Base-by-base conservation (phyloP, 2,888 invertebrate genomes). In the Chouioia cunea region DNA sequence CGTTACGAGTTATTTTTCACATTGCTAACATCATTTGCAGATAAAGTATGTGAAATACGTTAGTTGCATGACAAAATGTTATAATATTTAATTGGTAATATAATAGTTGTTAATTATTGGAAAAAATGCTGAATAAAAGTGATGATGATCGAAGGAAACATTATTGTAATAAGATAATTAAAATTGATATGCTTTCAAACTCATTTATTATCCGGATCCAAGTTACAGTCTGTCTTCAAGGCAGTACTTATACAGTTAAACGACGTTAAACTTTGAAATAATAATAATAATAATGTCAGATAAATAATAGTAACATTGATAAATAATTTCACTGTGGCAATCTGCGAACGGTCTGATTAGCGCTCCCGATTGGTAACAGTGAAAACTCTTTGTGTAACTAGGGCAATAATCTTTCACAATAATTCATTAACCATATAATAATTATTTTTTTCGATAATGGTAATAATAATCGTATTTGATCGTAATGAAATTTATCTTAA, bases 141-240 rank as follows among this genome's bases (percentile, higher is more conserved):
- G 36, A 3, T 36, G 10, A 36, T 10, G 36, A 36, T 27, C n/a
- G 6, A 27, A 27, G 27, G 2, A 36, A 12, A 6, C 1, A 36
- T 36, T 3, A 12, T 36, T 10, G 1, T 36, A 36, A 36, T 36
- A 36, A 10, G 36, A 8, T 1, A 36, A 8, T 36, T 10, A 36
- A 6, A 36, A 36, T 36, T 36, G 36, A 36, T 36, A 36, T 67
- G 64, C 57, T 76, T 78, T 77, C 74, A 76, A 77, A 76, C 76
- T 75, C 79, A 78, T 81, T 81, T 81, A 81, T 81, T 81, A 80
- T 78, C 77, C 78, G 77, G 79, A 80, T 79, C 78, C 79, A 80
- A 81, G 79, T 79, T 81, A 81, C 79, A 81, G 78, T 80, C 81
- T 81, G 80, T 80, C 79, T 76, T 78, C 78, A 78, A 81, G 79